Evolutionary conservation across 2,797 vertebrate genomes (phyloP).

Genomic region (Falco columbarius): DNA sequence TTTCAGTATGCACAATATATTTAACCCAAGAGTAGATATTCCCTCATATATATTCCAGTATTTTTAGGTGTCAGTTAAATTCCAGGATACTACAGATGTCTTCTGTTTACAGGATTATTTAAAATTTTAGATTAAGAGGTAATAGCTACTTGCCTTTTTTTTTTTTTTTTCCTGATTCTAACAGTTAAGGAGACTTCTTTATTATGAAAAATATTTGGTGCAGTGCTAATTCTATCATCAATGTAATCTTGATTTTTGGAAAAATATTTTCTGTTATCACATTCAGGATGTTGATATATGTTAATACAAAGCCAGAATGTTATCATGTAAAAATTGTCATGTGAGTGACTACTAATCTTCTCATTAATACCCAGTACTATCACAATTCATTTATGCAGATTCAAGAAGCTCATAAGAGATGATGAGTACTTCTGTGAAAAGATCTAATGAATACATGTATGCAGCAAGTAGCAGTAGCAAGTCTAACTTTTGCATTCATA

Average conservation of each 20-base stretch:
- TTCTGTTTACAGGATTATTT: neutral
- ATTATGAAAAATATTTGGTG: neutral
- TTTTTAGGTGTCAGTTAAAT: neutral
- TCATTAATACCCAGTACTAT: neutral
- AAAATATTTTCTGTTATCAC: neutral
- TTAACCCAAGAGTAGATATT: neutral
- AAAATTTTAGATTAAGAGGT: neutral
- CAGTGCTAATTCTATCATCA: neutral
- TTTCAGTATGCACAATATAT: neutral
- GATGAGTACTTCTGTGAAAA: neutral
- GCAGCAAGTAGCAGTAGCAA: neutral
- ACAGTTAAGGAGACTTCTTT: neutral
- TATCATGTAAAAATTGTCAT: neutral
- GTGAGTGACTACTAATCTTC: neutral
- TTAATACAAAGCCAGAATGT: neutral
- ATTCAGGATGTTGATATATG: neutral
- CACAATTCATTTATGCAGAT: constrained; percentile 6
- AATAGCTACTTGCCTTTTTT: neutral
- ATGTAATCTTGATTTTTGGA: neutral
- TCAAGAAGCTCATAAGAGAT: neutral
- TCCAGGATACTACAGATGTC: neutral
- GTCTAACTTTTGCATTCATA: neutral
- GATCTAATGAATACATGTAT: neutral
- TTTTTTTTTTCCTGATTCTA: neutral
- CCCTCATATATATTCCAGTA: neutral